Evolutionary conservation across 2,113 vertebrate genomes (phyloP), one percentile per base, ranked within the genome.

Genomic region (Corapipo altera): DNA sequence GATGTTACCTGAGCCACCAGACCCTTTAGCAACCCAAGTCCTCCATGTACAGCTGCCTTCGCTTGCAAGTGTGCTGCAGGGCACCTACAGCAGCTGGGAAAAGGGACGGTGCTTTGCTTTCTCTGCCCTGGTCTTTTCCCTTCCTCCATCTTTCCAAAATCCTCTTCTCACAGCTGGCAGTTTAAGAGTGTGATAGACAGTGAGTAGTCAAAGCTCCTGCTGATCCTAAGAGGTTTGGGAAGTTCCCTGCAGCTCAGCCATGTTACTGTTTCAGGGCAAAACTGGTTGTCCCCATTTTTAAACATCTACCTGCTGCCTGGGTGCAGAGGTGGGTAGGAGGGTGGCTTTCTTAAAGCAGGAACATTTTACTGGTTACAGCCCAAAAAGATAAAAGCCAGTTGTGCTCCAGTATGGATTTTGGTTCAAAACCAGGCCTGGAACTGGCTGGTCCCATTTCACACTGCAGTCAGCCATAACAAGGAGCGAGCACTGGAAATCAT

Each of bases 401-500:
- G 6, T 4, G 20, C 12, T 72, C 28, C 16, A 39, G 65, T 33
- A 19, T n/a, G 27, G 44, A 21, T 79, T 71, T 43, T 26, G 22
- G 24, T 70, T 91, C 43, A 37, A 21, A 74, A 59, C 10, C 57
- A 43, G 21, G 24, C 9, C 54, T 52, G 4, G 37, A 75, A n/a
- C 2, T 4, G 27, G 39, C 27, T 23, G 23, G 48, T 71, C 21
- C 62, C 5, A 8, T 35, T 76, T 39, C 27, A 19, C 1, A 2
- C 41, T n/a, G 41, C 33, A 12, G 37, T 26, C 28, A 19, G 39
- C 46, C 30, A 7, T 7, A 57, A 32, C 27, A 22, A 81, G 57
- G 64, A 43, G 9, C 0, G 0, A 28, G 27, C 19, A 4, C 19
- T 65, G 35, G 49, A 39, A 61, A 37, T 19, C 0, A 0, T 5